phyloP scores from a whole-genome alignment of 64 coral and sea anemone species.

The Montipora foliosa region DNA sequence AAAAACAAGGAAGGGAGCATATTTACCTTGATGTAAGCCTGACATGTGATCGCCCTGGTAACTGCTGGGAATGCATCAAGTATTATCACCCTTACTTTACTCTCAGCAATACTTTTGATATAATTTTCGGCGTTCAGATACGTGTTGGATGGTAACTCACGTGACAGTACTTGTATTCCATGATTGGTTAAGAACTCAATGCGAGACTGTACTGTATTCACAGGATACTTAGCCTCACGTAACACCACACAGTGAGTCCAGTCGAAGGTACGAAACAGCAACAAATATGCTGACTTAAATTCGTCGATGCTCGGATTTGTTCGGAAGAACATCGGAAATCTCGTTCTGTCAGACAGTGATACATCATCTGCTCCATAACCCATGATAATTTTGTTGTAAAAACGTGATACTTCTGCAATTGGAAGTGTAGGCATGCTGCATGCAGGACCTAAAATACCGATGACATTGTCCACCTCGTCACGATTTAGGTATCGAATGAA shows the following conservation, averaged over 20 bases:
- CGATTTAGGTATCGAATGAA: slow-evolving; percentile 77
- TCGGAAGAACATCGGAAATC: slow-evolving; percentile 81
- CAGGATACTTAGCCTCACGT: slow-evolving; percentile 74
- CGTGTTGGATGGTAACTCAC: slow-evolving; percentile 65
- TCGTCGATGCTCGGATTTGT: slow-evolving; percentile 83
- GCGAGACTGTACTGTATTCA: slow-evolving; percentile 62
- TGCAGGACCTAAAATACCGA: slow-evolving; percentile 81
- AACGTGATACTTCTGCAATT: slow-evolving; percentile 69
- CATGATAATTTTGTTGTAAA: slow-evolving; percentile 78
- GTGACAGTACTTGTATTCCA: slow-evolving; percentile 74
- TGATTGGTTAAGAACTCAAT: slow-evolving; percentile 67
- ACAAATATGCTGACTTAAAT: slow-evolving; percentile 74
- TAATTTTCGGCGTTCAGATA: slow-evolving; percentile 62
- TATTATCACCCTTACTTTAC: slow-evolving; percentile 61
- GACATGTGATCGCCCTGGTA: slow-evolving; percentile 71
- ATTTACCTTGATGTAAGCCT: slow-evolving; percentile 74
- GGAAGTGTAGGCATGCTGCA: slow-evolving; percentile 80
- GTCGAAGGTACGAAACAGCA: slow-evolving; percentile 56
- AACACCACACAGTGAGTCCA: slow-evolving; percentile 76
- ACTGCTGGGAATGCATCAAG: slow-evolving; percentile 78
- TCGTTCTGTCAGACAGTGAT: slow-evolving; percentile 72
- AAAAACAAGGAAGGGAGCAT: no score
- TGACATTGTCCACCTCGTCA: slow-evolving; percentile 43
- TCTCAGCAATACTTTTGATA: slow-evolving; percentile 62
- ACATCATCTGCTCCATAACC: slow-evolving; percentile 85